Evolutionary conservation across 2,797 vertebrate species (phyloP), one percentile per base, ranked within the genome.

Genomic region (Parauchenoglanis punctatus): DNA sequence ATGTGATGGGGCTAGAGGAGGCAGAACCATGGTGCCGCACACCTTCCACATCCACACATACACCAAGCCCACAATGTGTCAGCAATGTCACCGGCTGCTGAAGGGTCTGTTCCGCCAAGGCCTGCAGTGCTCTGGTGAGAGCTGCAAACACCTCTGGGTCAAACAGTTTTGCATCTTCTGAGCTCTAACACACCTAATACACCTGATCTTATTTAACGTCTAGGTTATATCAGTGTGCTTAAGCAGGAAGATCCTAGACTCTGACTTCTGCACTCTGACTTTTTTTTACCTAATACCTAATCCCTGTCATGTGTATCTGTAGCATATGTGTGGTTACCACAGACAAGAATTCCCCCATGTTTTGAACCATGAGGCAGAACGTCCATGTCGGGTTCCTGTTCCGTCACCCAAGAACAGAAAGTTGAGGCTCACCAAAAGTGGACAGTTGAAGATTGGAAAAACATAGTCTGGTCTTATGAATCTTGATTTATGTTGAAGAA

Each of bases 11-110:
- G 87, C 92, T 0, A 82, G 90, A 87, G 80, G 70, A 10, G 82
- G 86, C 65, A 65, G 72, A 3, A 54, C 91, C 2, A 90, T 91
- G 80, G 95, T 96, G 7, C 96, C 96, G 4, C 96, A 96, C 93
- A 96, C 95, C 83, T 96, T 96, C 91, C 95, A 96, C 91, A 95
- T 96, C 91, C 96, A 96, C 94, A 95, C 93, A 90, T 96, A 96
- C 94, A 96, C 94, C 91, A 95, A 94, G 87, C 95, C 95, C 88
- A 96, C 96, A 0, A 67, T 93, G 40, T 96, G 96, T 86, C 96
- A 95, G 92, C 56, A 93, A 92, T 96, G 96, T 90, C 92, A 92
- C 82, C 91, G 93, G 49, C 93, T 96, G 88, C 95, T 96, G 85
- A 94, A 93, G 85, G 96, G 96, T 0, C 95, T 96, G 87, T 96